phyloP scores from a whole-genome alignment of 2,113 vertebrate species.

The Pelusios castaneus region DNA sequence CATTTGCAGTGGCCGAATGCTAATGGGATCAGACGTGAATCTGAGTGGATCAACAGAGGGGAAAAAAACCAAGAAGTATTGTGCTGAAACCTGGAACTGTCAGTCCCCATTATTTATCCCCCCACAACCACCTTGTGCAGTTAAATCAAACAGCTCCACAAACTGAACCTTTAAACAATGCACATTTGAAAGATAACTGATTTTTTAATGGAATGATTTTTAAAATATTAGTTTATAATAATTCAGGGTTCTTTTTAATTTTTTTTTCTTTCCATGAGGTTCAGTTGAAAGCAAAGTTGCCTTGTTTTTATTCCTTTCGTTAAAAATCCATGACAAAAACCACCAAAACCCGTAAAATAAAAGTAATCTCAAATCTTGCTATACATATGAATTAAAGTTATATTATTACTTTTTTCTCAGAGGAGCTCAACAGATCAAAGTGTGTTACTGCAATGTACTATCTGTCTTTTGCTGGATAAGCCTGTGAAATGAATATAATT shows the following conservation, averaged over 20 bases:
- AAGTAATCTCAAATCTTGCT: slow-evolving; percentile 43
- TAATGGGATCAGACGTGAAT: fast-evolving
- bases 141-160: background rate
- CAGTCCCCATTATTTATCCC: background rate
- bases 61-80: background rate
- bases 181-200: slow-evolving; percentile 23
- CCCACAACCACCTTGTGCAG: background rate
- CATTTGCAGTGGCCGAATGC: background rate
- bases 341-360: background rate
- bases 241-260: slow-evolving; percentile 22
- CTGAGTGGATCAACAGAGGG: background rate
- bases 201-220: slow-evolving; percentile 46
- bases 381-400: slow-evolving; percentile 73
- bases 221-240: background rate
- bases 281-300: slow-evolving; percentile 57
- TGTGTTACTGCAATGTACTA: slow-evolving; percentile 13
- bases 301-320: slow-evolving; percentile 48
- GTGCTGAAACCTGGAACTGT: background rate
- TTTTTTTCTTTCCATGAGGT: background rate
- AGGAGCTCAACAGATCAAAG: slow-evolving; percentile 58
- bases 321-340: slow-evolving; percentile 42
- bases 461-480: slow-evolving; percentile 55
- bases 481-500: slow-evolving; percentile 64
- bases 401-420: slow-evolving; percentile 74
- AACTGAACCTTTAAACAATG: slow-evolving; percentile 23